Conservation (phyloP, 2,888 invertebrate species). For the Biston betularia region DNA sequence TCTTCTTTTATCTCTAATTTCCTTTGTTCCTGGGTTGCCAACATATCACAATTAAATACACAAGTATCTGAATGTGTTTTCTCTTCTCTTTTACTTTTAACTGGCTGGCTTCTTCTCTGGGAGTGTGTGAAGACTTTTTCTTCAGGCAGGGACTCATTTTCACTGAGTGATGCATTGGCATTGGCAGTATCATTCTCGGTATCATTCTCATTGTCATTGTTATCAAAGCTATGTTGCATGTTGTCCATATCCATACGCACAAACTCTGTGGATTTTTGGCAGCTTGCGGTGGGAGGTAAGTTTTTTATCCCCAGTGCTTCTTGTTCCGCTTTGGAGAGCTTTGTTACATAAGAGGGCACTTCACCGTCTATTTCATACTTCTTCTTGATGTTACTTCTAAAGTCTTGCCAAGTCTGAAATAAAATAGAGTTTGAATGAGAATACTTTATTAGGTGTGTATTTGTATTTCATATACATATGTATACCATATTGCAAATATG, state of each 20-base stretch:
- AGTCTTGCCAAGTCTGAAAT: conserved; percentile 80
- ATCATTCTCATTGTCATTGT: not conserved
- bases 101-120: conserved; percentile 38
- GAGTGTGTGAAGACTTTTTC: conserved; percentile 60
- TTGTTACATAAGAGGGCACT: conserved; percentile 55
- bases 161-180: conserved; percentile 57
- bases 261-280: conserved; percentile 64
- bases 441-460: not conserved
- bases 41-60: conserved; percentile 70
- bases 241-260: conserved; percentile 56
- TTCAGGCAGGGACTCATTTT: conserved; percentile 65
- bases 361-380: conserved; percentile 61
- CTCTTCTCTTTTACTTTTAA: conserved; percentile 53
- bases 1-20: conserved; percentile 76
- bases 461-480: too few relatives aligned
- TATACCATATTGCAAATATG: too few relatives aligned
- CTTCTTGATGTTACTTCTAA: conserved; percentile 71
- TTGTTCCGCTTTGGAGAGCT: conserved; percentile 65
- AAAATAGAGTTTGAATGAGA: conserved; percentile 40
- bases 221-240: conserved; percentile 52
- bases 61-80: conserved; percentile 63
- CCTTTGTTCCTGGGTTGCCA: conserved; percentile 69
- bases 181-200: conserved; percentile 16
- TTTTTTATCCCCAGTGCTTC: conserved; percentile 69
- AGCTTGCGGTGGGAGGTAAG: conserved; percentile 55